Evolutionary conservation across 1,140 invertebrate genomes (phyloP), one percentile per base, ranked within the genome.

Genomic region (Papilio polyxenes): DNA sequence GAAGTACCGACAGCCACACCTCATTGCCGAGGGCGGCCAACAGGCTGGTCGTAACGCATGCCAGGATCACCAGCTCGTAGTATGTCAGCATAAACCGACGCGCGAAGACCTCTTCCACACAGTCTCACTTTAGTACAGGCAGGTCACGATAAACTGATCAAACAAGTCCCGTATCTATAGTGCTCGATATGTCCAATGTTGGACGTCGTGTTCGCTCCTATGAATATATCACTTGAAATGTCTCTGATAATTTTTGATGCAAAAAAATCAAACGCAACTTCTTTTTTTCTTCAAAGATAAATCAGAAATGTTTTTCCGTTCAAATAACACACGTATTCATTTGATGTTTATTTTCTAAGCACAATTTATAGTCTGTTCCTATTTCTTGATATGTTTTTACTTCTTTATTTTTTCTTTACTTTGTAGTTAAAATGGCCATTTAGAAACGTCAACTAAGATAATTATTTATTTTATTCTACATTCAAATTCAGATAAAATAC

Each of bases 1-100:
- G 91, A 87, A 92, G 86, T 89, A 92, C 69, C 90, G 91, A 83
- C 92, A 92, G 65, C 92, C 92, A 89, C 91, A 92, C 90, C 90
- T 93, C 92, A 93, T 93, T 87, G 82, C 89, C 85, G 76, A 93
- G 86, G 78, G 90, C 91, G 77, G 90, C 90, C 62, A 92, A 87
- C n/a, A 92, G 80, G 17, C 90, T 89, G 62, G 91, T 92, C 44
- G 91, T 90, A 81, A 93, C 89, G 84, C 92, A 93, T 92, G 91
- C 89, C 84, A 92, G 85, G 74, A 92, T 90, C 83, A 91, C 86
- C 83, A 92, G 83, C 82, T 92, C 91, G 85, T 91, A 85, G 82
- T 90, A 90, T 79, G 87, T 90, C 23, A 93, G 87, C 91, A 93
- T 93, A 86, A 80, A 80, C 75, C 48, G 62, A 11, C 69, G 40